Percentiles rank a stretch among this genome's conserved stretches.
Conservation (phyloP, 2,888 invertebrate species). For the Crioceris asparagi region DNA sequence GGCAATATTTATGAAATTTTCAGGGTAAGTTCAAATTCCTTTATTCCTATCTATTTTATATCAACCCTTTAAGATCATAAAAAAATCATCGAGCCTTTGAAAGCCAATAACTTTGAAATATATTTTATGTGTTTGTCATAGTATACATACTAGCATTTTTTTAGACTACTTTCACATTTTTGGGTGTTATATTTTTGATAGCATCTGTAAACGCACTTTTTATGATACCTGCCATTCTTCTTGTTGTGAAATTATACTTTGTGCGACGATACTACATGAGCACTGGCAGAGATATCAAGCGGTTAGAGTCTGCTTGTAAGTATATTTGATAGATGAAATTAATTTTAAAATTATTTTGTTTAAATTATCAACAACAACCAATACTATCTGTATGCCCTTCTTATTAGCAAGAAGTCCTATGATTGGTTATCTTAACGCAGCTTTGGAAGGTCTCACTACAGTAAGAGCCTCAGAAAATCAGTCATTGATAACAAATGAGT, state of each 20-base stretch:
- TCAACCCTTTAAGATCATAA: too few relatives aligned
- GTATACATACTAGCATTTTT: too few relatives aligned
- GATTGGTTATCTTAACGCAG: conserved; percentile 31
- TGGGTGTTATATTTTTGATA: conserved; percentile 49
- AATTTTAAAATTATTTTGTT: too few relatives aligned
- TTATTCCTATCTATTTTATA: too few relatives aligned
- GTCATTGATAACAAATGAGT: conserved; percentile 31
- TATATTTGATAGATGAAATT: too few relatives aligned
- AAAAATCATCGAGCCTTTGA: too few relatives aligned
- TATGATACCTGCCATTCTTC: conserved; percentile 52
- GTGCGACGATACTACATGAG: conserved; percentile 58
- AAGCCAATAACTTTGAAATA: too few relatives aligned
- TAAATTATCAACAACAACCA: too few relatives aligned
- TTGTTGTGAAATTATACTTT: conserved; percentile 53
- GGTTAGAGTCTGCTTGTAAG: conserved; percentile 60
- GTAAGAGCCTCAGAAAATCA: conserved; percentile 30
- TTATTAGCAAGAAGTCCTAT: conserved; percentile 31
- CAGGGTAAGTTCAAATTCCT: conserved; percentile 23
- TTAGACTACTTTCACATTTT: conserved; percentile 46
- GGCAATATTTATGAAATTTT: conserved; percentile 22
- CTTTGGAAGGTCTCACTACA: conserved; percentile 32
- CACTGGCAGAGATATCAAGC: conserved; percentile 64
- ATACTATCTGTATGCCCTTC: too few relatives aligned
- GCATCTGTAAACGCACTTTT: conserved; percentile 59
- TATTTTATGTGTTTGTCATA: too few relatives aligned